Evolutionary conservation across 2,888 invertebrate species (phyloP).

Genomic region (Lamellibrachia columna): DNA sequence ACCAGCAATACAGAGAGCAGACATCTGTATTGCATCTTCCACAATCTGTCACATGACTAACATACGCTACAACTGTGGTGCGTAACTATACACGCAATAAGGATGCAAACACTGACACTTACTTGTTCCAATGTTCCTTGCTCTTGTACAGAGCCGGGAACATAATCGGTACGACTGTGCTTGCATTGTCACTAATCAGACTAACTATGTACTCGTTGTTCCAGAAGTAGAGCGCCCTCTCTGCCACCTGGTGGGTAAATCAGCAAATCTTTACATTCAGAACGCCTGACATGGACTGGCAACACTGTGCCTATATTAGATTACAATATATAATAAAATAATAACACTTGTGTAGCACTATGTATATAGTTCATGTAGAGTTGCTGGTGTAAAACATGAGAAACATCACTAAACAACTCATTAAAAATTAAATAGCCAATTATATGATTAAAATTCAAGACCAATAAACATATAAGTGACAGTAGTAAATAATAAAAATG

Average conservation of each 20-base stretch:
- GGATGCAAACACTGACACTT: slow-evolving; percentile 38
- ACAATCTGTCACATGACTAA: not conserved
- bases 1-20: not conserved
- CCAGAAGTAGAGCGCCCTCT: slow-evolving; percentile 99
- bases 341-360: not conserved
- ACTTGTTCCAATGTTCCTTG: slow-evolving; percentile 99
- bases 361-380: not conserved
- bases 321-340: not conserved
- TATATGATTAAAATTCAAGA: not conserved
- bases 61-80: not conserved
- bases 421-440: not conserved
- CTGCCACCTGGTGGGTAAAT: slow-evolving; percentile 81
- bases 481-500: not conserved
- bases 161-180: slow-evolving; percentile 99
- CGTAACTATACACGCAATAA: not conserved
- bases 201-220: slow-evolving; percentile 99
- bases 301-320: not conserved
- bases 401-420: not conserved
- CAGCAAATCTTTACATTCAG: not conserved
- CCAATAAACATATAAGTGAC: not conserved
- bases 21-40: not conserved
- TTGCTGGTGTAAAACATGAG: not conserved
- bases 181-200: slow-evolving; percentile 97
- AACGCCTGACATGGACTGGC: not conserved
- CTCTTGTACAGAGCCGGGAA: slow-evolving; percentile 98